Percentiles rank a stretch among this genome's conserved stretches.
Conservation (phyloP, 1,140 invertebrate genomes). For the Oryzaephilus surinamensis region DNA sequence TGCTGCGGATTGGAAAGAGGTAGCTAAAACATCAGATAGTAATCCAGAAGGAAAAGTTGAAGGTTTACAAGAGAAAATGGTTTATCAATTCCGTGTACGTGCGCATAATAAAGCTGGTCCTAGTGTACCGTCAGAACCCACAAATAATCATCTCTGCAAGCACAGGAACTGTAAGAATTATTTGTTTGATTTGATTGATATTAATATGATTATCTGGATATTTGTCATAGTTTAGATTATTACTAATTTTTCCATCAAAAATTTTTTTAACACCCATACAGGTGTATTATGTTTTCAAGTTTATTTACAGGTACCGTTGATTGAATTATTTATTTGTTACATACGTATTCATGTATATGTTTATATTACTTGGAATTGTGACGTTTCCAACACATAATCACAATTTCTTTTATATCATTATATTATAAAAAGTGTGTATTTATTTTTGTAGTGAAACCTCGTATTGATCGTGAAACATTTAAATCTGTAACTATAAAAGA, state of each 20-base stretch:
- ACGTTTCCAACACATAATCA: constrained; percentile 19
- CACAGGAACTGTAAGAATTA: constrained; percentile 79
- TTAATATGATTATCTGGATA: constrained; percentile 13
- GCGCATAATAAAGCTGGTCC: constrained; percentile 88
- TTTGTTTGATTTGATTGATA: constrained; percentile 19
- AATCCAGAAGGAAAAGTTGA: constrained; percentile 73
- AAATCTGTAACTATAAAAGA: constrained; percentile 79
- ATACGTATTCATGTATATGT: too few species aligned
- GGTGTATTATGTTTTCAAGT: too few species aligned
- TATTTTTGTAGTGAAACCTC: constrained; percentile 53
- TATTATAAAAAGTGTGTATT: constrained; percentile 2
- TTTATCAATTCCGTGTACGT: constrained; percentile 85
- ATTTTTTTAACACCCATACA: too few species aligned
- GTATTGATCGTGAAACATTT: constrained; percentile 84
- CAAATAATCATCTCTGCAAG: constrained; percentile 86
- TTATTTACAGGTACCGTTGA: too few species aligned
- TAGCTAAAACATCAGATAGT: constrained; percentile 65
- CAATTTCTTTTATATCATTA: constrained; percentile 3
- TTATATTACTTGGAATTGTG: constrained; percentile 21
- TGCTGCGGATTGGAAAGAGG: constrained; percentile 78
- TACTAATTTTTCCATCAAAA: background rate
- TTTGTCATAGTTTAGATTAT: too few species aligned
- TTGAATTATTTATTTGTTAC: background rate
- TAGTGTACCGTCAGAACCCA: constrained; percentile 80
- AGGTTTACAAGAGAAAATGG: constrained; percentile 84